Evolutionary conservation across 2,888 invertebrate genomes (phyloP).

Genomic region (Pyrochroa serraticornis): DNA sequence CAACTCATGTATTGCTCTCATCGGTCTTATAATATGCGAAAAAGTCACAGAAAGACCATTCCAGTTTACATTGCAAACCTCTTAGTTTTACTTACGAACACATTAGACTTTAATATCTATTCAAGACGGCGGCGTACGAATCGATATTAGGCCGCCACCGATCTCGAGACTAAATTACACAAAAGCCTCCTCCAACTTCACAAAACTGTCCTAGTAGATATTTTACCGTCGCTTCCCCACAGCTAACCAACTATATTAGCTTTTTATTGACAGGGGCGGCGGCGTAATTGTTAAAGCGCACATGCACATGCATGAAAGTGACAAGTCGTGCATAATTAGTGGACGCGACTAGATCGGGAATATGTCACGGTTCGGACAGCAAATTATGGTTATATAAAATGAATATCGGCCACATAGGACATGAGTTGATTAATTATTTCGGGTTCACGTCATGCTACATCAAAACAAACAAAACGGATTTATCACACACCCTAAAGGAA

Average conservation of each 20-base stretch:
- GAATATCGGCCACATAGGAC: constrained; percentile 3
- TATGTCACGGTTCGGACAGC: constrained; percentile 8
- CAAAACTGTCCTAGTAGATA: neutral
- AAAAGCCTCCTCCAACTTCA: constrained; percentile 10
- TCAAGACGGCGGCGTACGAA: constrained; percentile 20
- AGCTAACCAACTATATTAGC: too few species aligned
- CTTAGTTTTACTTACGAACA: constrained; percentile 33
- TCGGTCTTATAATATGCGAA: constrained; percentile 2
- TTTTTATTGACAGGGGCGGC: too few species aligned
- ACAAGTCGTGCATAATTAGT: constrained; percentile 18
- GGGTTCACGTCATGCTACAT: constrained; percentile 1
- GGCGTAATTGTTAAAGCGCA: too few species aligned
- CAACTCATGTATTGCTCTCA: neutral
- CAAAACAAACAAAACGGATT: constrained; percentile 13
- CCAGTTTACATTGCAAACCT: constrained; percentile 31
- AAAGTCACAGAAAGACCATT: constrained; percentile 6
- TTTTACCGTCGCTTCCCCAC: neutral
- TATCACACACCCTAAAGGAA: constrained; percentile 2
- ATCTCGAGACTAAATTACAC: constrained; percentile 15
- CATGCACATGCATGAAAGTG: neutral
- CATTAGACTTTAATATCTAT: constrained; percentile 37
- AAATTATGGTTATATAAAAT: constrained; percentile 10
- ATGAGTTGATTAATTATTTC: constrained; percentile 16
- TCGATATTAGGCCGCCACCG: constrained; percentile 15
- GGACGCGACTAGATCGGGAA: constrained; percentile 9